Base-by-base conservation (phyloP, 2,113 vertebrate genomes). In the Triplophysa dalaica region DNA sequence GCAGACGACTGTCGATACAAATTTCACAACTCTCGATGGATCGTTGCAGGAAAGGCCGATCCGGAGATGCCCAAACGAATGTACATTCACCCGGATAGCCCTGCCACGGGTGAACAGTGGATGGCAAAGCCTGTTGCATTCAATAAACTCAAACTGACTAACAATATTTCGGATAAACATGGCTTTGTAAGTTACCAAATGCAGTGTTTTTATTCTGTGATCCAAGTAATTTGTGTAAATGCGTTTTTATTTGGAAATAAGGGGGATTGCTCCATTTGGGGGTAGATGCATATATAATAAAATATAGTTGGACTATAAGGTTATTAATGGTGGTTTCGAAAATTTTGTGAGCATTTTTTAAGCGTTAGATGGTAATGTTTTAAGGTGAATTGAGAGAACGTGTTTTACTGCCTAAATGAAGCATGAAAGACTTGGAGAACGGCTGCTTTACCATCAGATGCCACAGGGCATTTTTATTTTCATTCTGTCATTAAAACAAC, bases 71-170 rank as follows among this genome's bases (percentile, higher is more conserved):
- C 97, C 78, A 99, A 98, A 76, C 94, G 96, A 82, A 97, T 99
- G 95, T 99, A 99, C 89, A 99, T 99, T 88, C 98, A 99, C 89
- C 98, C 98, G 0, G 98, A 99, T 89, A 98, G 96, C 82, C 97
- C 97, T 0, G 95, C 96, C 85, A 98, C 94, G 0, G 98, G 98
- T 1, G 96, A 96, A 84, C 97, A 98, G 88, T 99, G 98, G 97
- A 98, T 99, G 97, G 95, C 95, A 86, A 99, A 98, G 84, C 95
- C 96, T 0, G 96, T 98, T 52, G 95, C 97, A 33, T 99, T 99
- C 81, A 95, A 99, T 86, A 99, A 99, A 84, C 95, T 99, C 85
- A 99, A 99, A 84, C 94, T 99, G 74, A 99, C 97, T 83, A 99
- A 99, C 87, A 99, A 99, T 84, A 94, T 97, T 66, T 97, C 96